phyloP scores from a whole-genome alignment of 2,888 invertebrate species.

The Miltochrista miniata region DNA sequence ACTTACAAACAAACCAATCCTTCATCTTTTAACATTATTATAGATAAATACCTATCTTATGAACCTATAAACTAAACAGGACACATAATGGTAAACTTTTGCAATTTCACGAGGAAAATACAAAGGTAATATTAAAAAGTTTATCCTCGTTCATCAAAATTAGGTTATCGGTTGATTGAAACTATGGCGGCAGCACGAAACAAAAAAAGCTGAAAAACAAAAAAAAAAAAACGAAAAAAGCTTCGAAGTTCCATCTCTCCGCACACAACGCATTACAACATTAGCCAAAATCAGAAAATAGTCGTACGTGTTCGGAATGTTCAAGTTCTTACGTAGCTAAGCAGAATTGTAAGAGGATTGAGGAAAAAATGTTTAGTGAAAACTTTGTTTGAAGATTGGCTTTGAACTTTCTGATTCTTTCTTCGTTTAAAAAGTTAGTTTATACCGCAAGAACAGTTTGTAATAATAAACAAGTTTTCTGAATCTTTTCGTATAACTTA shows the following conservation, averaged over 20 bases:
- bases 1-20: too few species aligned
- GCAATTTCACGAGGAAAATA: too few species aligned
- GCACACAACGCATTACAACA: constrained; percentile 4
- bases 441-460: too few species aligned
- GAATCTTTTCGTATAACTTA: too few species aligned
- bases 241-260: not conserved
- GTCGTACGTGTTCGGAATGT: constrained; percentile 5
- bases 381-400: not conserved
- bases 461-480: too few species aligned
- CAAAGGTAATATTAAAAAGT: too few species aligned
- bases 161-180: not conserved
- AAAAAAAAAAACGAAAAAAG: too few species aligned
- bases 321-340: constrained; percentile 15
- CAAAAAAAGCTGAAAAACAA: too few species aligned
- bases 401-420: not conserved
- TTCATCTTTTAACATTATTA: too few species aligned
- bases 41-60: too few species aligned
- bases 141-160: constrained; percentile 1
- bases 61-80: too few species aligned
- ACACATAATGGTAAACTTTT: too few species aligned
- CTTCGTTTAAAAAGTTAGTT: not conserved
- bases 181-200: not conserved
- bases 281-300: constrained; percentile 11
- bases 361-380: constrained; percentile 10
- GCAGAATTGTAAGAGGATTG: constrained; percentile 15